phyloP scores from a whole-genome alignment of 2,888 invertebrate species.

The Lordiphosa fenestrarum region DNA sequence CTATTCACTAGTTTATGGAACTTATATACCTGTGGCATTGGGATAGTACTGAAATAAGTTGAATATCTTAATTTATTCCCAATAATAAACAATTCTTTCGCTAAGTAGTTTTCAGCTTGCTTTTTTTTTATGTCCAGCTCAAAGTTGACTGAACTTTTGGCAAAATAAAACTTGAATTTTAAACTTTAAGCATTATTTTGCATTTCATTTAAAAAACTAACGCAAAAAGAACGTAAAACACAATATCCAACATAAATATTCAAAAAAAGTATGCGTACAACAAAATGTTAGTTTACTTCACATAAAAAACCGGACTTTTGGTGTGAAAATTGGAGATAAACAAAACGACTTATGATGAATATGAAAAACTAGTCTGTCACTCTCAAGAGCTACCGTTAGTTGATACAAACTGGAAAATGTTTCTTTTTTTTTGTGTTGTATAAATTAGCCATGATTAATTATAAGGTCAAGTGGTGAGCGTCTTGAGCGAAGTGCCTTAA shows the following conservation, averaged over 20 bases:
- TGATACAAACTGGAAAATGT: conserved; percentile 38
- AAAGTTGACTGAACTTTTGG: conserved; percentile 55
- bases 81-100: not conserved
- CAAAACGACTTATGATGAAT: conserved; percentile 26
- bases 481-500: conserved; percentile 38
- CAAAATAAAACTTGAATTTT: conserved; percentile 29
- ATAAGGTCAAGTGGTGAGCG: conserved; percentile 57
- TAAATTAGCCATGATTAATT: conserved; percentile 68
- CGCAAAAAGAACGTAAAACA: conserved; percentile 2
- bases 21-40: no score
- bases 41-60: no score
- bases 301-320: conserved; percentile 31
- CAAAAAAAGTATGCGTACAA: conserved; percentile 29
- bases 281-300: conserved; percentile 6
- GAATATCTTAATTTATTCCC: no score
- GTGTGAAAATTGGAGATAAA: conserved; percentile 58
- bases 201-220: conserved; percentile 34
- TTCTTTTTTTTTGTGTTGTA: conserved; percentile 30
- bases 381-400: conserved; percentile 45
- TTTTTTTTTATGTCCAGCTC: not conserved
- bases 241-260: conserved; percentile 37
- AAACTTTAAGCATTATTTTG: conserved; percentile 27
- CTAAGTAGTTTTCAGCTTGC: not conserved
- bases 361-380: conserved; percentile 47
- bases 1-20: no score